These are phyloP conservation scores for Bombyx mori DNA, from an alignment of 1,140 invertebrate genomes.

Conservation along the genomic window DNA sequence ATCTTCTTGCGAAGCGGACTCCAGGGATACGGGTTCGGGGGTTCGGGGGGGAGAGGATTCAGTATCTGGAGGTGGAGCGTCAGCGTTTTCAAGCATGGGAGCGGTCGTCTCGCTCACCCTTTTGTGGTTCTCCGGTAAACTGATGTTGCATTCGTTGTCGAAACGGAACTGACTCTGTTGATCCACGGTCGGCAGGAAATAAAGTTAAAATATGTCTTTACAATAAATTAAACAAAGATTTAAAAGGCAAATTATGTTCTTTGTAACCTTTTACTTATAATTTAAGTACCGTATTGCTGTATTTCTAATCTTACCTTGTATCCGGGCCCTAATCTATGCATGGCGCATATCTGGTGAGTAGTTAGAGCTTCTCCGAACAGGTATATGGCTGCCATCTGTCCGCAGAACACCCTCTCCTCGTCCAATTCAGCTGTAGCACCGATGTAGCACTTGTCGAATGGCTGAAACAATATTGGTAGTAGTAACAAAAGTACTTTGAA, in stretches of 20 bases:
- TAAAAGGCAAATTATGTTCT: too few species aligned
- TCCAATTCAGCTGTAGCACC: slow-evolving; percentile 95
- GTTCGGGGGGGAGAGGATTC: slow-evolving; percentile 7
- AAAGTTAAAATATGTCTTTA: slow-evolving; percentile 18
- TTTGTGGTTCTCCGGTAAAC: slow-evolving; percentile 95
- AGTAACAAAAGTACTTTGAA: neutral
- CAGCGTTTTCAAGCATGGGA: slow-evolving; percentile 54
- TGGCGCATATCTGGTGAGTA: slow-evolving; percentile 96
- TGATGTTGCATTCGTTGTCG: slow-evolving; percentile 97
- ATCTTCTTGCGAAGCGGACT: slow-evolving; percentile 45
- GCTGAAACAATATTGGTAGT: slow-evolving; percentile 71
- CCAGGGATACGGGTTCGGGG: slow-evolving; percentile 24
- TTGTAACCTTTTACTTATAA: neutral
- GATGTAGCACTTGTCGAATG: slow-evolving; percentile 99
- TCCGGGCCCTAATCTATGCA: slow-evolving; percentile 94
- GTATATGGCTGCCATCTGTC: slow-evolving; percentile 99
- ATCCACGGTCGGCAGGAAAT: slow-evolving; percentile 55
- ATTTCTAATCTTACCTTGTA: slow-evolving; percentile 84
- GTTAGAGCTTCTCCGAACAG: slow-evolving; percentile 97
- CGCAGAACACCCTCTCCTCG: slow-evolving; percentile 97
- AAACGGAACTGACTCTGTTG: slow-evolving; percentile 97
- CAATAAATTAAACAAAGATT: too few species aligned
- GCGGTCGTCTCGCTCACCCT: slow-evolving; percentile 84
- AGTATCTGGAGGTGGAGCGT: slow-evolving; percentile 27
- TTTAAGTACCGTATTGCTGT: neutral